Percentiles rank a stretch among this genome's conserved stretches.
phyloP scores from a whole-genome alignment of 2,888 invertebrate genomes.

The Bembecia ichneumoniformis region DNA sequence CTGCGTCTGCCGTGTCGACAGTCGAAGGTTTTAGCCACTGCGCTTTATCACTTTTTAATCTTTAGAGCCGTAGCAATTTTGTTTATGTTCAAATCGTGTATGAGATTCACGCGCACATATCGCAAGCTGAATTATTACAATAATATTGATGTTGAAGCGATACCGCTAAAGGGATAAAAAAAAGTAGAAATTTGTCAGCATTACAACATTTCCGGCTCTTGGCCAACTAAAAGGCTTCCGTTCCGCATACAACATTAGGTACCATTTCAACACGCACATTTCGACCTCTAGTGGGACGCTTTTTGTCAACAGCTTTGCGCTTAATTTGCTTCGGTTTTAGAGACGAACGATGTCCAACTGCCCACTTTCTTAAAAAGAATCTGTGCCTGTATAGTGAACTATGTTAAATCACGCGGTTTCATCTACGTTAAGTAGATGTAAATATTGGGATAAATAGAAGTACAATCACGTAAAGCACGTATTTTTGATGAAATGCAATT shows the following conservation, averaged over 20 bases:
- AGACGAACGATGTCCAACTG: not conserved
- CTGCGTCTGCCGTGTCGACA: too few relatives aligned
- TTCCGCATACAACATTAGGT: slow-evolving; percentile 62
- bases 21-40: too few relatives aligned
- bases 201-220: slow-evolving; percentile 59
- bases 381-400: too few relatives aligned
- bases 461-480: too few relatives aligned
- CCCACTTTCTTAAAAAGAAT: not conserved
- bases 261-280: slow-evolving; percentile 45
- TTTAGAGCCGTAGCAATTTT: too few relatives aligned
- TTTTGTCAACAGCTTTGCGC: slow-evolving; percentile 53
- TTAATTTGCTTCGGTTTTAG: slow-evolving; percentile 49
- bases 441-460: too few relatives aligned
- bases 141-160: slow-evolving; percentile 19
- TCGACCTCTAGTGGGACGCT: slow-evolving; percentile 25
- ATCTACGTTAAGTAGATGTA: too few relatives aligned
- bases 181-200: slow-evolving; percentile 25
- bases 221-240: slow-evolving; percentile 59
- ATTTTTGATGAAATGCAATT: too few relatives aligned
- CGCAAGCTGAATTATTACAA: slow-evolving; percentile 13
- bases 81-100: slow-evolving; percentile 8
- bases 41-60: too few relatives aligned
- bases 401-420: too few relatives aligned
- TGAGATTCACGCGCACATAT: slow-evolving; percentile 17
- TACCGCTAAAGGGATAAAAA: slow-evolving; percentile 15